phyloP scores from a whole-genome alignment of 2,888 invertebrate genomes.

The Dolomedes plantarius region DNA sequence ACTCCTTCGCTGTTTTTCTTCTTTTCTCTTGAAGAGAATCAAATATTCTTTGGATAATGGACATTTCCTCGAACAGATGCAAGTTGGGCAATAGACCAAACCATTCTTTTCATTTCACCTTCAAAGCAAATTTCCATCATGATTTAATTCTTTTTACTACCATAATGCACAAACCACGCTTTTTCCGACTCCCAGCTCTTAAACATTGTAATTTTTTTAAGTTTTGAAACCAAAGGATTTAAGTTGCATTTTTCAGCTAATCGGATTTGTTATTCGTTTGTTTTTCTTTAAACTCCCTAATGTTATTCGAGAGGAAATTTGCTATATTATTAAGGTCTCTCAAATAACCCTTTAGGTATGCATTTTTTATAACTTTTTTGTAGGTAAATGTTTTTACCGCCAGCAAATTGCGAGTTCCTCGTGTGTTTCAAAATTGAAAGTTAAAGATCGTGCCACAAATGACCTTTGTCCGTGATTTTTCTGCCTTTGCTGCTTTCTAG shows the following conservation, averaged over 20 bases:
- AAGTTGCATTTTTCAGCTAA: neutral
- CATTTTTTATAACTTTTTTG: neutral
- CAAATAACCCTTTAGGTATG: neutral
- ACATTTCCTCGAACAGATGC: too few species aligned
- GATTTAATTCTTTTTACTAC: too few species aligned
- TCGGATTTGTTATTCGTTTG: neutral
- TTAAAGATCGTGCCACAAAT: neutral
- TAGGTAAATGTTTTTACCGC: neutral
- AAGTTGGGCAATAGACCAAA: too few species aligned
- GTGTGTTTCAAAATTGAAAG: neutral
- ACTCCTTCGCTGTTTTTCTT: too few species aligned
- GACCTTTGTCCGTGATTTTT: neutral
- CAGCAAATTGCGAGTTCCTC: neutral
- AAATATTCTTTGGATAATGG: too few species aligned
- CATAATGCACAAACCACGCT: too few species aligned
- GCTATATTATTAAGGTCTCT: neutral
- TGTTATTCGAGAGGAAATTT: neutral
- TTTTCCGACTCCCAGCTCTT: neutral
- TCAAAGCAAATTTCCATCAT: too few species aligned
- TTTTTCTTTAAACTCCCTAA: neutral
- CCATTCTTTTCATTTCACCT: too few species aligned
- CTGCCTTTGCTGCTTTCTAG: too few species aligned
- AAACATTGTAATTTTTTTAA: neutral
- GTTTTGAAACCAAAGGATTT: too few species aligned
- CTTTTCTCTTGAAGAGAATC: too few species aligned